phyloP scores from a whole-genome alignment of 2,888 invertebrate genomes.

The Drosophila infuscata region DNA sequence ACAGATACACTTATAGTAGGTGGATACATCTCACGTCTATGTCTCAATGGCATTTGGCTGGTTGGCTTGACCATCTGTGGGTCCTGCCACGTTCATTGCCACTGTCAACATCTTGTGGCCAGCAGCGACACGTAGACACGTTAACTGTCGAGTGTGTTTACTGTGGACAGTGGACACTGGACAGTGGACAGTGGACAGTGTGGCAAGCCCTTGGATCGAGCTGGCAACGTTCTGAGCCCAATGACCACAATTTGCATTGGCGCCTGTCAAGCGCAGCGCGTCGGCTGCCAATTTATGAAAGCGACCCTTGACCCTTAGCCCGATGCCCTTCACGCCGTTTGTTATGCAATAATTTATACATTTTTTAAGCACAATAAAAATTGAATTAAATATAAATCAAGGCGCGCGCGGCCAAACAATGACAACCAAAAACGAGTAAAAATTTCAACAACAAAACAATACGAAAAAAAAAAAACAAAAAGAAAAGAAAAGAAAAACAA shows the following conservation, averaged over 20 bases:
- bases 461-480: background rate
- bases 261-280: conserved; percentile 73
- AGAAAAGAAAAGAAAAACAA: background rate
- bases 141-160: conserved; percentile 2
- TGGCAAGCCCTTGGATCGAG: background rate
- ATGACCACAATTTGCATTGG: conserved; percentile 75
- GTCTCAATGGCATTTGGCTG: conserved; percentile 36
- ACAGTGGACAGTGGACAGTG: background rate
- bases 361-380: conserved; percentile 79
- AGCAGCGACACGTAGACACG: conserved; percentile 60
- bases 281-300: conserved; percentile 76
- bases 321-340: conserved; percentile 39
- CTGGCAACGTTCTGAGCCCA: conserved; percentile 6
- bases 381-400: conserved; percentile 81
- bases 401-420: conserved; percentile 29
- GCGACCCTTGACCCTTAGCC: conserved; percentile 56
- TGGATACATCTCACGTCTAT: conserved; percentile 45
- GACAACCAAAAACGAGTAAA: conserved; percentile 32
- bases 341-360: conserved; percentile 74
- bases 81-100: conserved; percentile 71
- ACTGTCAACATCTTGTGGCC: conserved; percentile 78
- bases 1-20: conserved; percentile 7
- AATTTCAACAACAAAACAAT: conserved; percentile 18
- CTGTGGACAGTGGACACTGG: background rate
- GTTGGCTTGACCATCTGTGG: conserved; percentile 57